phyloP scores from a whole-genome alignment of 2,797 vertebrate genomes.

The Menidia menidia region DNA sequence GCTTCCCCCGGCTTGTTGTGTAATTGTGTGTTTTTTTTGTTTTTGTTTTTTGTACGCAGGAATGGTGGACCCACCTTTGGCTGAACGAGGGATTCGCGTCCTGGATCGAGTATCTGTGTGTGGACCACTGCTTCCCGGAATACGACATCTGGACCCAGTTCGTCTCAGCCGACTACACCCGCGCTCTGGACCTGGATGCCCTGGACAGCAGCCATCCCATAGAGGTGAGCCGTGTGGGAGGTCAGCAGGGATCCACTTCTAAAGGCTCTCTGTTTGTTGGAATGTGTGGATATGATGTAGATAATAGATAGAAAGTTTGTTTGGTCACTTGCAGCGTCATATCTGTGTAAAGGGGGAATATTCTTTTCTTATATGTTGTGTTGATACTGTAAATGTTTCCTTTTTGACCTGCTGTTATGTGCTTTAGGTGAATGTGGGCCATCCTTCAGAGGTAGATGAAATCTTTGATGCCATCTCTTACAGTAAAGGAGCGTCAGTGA shows the following conservation, averaged over 20 bases:
- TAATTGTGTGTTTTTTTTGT: neutral
- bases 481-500: conserved; percentile 99
- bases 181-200: conserved; percentile 96
- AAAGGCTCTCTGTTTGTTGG: neutral
- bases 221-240: conserved; percentile 82
- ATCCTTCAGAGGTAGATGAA: conserved; percentile 99
- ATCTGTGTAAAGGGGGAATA: neutral
- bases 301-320: no score
- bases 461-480: conserved; percentile 99
- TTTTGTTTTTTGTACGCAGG: conserved; percentile 76
- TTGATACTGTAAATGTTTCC: neutral
- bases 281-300: neutral
- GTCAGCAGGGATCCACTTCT: neutral
- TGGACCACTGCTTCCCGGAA: conserved; percentile 98
- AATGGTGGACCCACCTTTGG: conserved; percentile 99
- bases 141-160: conserved; percentile 99
- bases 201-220: conserved; percentile 99
- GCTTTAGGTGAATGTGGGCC: conserved; percentile 93
- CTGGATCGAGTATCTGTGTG: conserved; percentile 99
- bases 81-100: conserved; percentile 98
- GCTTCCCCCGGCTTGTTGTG: no score
- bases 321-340: neutral
- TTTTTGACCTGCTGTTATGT: neutral
- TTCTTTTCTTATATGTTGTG: neutral
- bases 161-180: conserved; percentile 97